Conservation (phyloP, 1,140 invertebrate genomes). For the Metaphire vulgaris region DNA sequence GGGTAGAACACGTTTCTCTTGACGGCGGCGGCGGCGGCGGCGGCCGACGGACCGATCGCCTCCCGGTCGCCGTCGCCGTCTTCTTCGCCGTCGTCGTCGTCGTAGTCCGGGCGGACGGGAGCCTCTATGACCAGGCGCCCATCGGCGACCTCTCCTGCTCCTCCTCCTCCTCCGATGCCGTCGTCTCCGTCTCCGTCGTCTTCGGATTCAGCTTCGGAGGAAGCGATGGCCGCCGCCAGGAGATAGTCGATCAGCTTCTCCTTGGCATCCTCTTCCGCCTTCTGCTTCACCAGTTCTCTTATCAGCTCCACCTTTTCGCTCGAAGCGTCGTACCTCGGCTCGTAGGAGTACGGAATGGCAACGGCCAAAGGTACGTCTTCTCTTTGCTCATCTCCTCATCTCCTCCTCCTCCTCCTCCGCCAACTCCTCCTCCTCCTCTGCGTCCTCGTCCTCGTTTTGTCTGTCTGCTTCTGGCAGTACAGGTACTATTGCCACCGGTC, state of each 20-base stretch:
- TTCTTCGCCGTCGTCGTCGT: no score
- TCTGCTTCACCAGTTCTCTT: neutral
- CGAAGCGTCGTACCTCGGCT: neutral
- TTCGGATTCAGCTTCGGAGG: neutral
- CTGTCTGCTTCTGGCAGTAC: neutral
- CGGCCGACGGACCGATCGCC: no score
- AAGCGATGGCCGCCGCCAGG: neutral
- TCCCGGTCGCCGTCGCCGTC: no score
- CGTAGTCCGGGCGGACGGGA: neutral
- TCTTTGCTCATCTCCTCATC: no score
- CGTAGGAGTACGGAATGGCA: neutral
- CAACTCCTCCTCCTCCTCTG: neutral
- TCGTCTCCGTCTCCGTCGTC: no score
- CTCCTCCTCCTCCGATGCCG: neutral
- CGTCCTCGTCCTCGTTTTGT: neutral
- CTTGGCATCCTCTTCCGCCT: neutral
- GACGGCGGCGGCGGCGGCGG: neutral
- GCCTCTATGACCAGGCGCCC: no score
- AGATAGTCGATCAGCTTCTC: neutral
- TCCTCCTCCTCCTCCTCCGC: no score
- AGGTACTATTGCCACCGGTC: neutral
- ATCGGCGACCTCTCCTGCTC: no score
- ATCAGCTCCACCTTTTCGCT: neutral
- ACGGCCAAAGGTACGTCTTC: neutral
- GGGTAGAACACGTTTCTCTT: neutral